Percentiles rank a stretch among this genome's conserved stretches.
phyloP scores from a whole-genome alignment of 1,140 invertebrate species.

The Ceratoteleas bidentatus region DNA sequence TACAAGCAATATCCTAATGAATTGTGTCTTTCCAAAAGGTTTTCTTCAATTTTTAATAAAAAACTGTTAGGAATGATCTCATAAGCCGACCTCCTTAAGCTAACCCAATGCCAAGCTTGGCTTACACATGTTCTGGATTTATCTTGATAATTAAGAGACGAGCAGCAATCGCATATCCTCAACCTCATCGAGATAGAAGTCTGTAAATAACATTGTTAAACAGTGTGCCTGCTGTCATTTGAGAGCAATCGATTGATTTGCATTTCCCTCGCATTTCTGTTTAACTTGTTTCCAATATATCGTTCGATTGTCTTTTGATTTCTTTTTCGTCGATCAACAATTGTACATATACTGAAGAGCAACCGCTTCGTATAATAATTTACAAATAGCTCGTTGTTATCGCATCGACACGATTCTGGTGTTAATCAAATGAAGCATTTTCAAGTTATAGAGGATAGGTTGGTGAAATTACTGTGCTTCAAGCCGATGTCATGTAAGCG shows the following conservation, averaged over 20 bases:
- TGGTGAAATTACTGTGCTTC: conserved; percentile 61
- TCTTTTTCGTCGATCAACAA: conserved; percentile 34
- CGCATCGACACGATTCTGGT: conserved; percentile 23
- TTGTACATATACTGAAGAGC: conserved; percentile 54
- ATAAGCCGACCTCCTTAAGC: not conserved
- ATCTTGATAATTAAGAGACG: no score
- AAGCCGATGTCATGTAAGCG: conserved; percentile 56
- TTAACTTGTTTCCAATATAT: conserved; percentile 11
- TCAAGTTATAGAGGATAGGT: conserved; percentile 62
- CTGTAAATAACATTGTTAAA: conserved; percentile 63
- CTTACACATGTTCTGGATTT: no score
- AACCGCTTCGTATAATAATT: conserved; percentile 42
- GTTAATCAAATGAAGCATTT: conserved; percentile 51
- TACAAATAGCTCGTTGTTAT: conserved; percentile 39
- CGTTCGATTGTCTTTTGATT: conserved; percentile 23
- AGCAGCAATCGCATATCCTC: not conserved
- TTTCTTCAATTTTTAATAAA: conserved; percentile 7
- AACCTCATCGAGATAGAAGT: conserved; percentile 43
- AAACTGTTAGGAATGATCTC: not conserved
- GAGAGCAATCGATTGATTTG: conserved; percentile 47
- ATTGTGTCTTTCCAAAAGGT: no score
- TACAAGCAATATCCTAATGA: no score
- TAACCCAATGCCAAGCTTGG: no score
- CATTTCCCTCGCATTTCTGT: conserved; percentile 56
- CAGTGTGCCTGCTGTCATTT: conserved; percentile 54